Evolutionary conservation across 2,888 invertebrate genomes (phyloP).

Genomic region (Dryomyza anilis): DNA sequence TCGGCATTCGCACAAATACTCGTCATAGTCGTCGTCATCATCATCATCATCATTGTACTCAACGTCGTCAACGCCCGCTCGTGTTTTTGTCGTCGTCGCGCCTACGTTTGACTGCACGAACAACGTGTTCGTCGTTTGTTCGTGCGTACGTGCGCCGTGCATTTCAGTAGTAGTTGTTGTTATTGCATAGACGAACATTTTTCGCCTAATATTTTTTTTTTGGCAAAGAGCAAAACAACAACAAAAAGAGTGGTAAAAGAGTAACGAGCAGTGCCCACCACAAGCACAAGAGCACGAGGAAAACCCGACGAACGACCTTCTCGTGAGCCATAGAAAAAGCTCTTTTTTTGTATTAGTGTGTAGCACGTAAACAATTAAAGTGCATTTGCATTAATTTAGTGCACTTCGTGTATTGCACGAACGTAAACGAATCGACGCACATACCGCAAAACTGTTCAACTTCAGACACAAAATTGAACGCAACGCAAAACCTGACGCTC

Average conservation of each 20-base stretch:
- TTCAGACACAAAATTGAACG: too few relatives aligned
- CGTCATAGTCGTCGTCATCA: not conserved
- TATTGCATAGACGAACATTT: slow-evolving; percentile 31
- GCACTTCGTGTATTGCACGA: too few relatives aligned
- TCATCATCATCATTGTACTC: not conserved
- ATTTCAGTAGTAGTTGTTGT: slow-evolving; percentile 23
- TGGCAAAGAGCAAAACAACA: slow-evolving; percentile 25
- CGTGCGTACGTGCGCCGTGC: not conserved
- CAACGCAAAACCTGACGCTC: too few relatives aligned
- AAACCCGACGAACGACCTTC: slow-evolving; percentile 13
- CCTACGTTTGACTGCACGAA: not conserved
- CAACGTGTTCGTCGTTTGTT: too few relatives aligned
- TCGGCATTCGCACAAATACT: slow-evolving; percentile 11
- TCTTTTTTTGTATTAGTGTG: too few relatives aligned
- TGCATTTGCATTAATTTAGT: not conserved
- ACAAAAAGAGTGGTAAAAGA: slow-evolving; percentile 6
- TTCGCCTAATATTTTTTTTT: too few relatives aligned
- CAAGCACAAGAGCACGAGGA: too few relatives aligned
- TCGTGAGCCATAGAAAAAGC: too few relatives aligned
- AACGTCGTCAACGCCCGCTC: not conserved
- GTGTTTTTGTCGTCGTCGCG: not conserved
- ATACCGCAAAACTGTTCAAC: slow-evolving; percentile 7
- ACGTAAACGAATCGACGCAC: too few relatives aligned
- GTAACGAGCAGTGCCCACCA: too few relatives aligned
- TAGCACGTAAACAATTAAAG: not conserved